Evolutionary conservation across 1,140 invertebrate genomes (phyloP).

Genomic region (Ridgeia piscesae): DNA sequence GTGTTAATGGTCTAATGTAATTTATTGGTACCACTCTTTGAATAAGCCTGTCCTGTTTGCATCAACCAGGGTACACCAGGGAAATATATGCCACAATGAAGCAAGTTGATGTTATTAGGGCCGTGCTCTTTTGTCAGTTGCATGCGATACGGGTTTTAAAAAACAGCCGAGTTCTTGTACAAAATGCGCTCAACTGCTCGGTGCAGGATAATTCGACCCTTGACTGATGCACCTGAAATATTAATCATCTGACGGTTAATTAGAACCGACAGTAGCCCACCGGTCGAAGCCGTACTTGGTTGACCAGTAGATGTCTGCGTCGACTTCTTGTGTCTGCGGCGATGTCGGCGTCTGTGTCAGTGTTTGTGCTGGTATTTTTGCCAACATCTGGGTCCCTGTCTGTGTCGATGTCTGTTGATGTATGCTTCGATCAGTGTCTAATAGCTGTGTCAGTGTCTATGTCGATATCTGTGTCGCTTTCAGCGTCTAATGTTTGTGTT

Average conservation of each 20-base stretch:
- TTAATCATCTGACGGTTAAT: constrained; percentile 1
- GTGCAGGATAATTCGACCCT: not conserved
- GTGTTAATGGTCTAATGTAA: not conserved
- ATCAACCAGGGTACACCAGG: not conserved
- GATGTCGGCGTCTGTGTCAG: too few species aligned
- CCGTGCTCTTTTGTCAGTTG: too few species aligned
- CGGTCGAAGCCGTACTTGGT: too few species aligned
- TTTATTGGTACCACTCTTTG: not conserved
- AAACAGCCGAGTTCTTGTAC: not conserved
- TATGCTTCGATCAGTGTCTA: too few species aligned
- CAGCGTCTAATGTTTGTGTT: too few species aligned
- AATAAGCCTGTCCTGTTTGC: not conserved
- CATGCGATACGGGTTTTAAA: not conserved
- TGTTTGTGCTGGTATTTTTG: too few species aligned
- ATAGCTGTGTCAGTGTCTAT: too few species aligned
- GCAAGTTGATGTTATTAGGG: not conserved
- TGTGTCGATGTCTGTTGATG: too few species aligned
- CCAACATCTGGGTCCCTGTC: too few species aligned
- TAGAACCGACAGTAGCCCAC: not conserved
- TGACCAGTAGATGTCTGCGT: too few species aligned
- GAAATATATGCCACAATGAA: not conserved
- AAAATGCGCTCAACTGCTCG: not conserved
- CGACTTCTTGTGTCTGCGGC: too few species aligned
- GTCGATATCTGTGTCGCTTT: too few species aligned
- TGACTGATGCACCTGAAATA: not conserved